phyloP scores from a whole-genome alignment of 2,113 vertebrate genomes.

The Bos indicus region DNA sequence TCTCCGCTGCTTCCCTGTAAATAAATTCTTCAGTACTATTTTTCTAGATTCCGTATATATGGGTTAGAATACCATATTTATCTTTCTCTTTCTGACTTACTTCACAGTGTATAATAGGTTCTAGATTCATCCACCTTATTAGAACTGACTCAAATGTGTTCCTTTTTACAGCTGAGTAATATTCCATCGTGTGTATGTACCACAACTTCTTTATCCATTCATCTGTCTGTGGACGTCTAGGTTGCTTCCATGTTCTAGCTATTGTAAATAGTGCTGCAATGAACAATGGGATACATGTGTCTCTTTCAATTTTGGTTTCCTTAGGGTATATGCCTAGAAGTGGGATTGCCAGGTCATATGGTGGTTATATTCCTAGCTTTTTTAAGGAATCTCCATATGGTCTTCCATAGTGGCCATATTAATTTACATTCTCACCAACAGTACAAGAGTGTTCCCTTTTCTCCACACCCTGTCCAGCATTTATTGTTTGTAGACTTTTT shows the following conservation, averaged over 20 bases:
- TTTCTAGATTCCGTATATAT: neutral
- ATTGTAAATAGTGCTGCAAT: neutral
- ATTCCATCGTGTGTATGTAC: neutral
- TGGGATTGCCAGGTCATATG: neutral
- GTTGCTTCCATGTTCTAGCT: neutral
- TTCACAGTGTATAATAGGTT: neutral
- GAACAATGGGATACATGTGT: neutral
- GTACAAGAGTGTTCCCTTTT: neutral
- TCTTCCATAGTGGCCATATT: neutral
- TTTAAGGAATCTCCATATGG: fast-evolving
- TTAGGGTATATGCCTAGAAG: neutral
- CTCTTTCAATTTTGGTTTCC: neutral
- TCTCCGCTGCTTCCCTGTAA: no score
- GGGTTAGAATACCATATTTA: neutral
- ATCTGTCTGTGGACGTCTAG: neutral
- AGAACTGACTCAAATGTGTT: neutral
- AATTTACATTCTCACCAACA: neutral
- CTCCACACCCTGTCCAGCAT: neutral
- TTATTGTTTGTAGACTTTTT: neutral
- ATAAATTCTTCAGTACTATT: neutral
- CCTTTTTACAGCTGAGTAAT: neutral
- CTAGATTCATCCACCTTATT: neutral
- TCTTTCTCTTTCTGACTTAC: neutral
- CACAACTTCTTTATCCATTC: neutral
- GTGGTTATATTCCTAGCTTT: neutral